Conservation (phyloP, 2,113 vertebrate species). For the Syngnathus floridae region DNA sequence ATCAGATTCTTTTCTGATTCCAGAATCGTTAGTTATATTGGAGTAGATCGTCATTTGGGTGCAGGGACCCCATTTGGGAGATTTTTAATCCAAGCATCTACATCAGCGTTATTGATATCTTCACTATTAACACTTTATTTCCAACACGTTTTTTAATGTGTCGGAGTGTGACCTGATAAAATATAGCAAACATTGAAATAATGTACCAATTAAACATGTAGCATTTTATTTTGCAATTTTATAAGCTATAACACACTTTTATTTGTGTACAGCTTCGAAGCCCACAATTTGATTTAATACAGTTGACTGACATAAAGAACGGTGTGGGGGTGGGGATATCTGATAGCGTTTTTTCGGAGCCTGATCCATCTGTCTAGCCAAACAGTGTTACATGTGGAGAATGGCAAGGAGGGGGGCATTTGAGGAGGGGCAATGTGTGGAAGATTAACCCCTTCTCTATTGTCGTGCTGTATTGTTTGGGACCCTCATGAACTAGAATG, state of each 20-base stretch:
- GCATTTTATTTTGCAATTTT: background rate
- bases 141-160: background rate
- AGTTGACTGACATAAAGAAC: constrained; percentile 8
- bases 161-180: background rate
- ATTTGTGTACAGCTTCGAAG: background rate
- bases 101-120: background rate
- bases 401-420: constrained; percentile 15
- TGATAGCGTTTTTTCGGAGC: constrained; percentile 34
- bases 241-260: background rate
- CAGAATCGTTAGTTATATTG: background rate
- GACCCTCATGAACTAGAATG: constrained; percentile 28
- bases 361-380: constrained; percentile 61
- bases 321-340: constrained; percentile 41
- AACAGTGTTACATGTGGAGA: constrained; percentile 33
- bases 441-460: constrained; percentile 56
- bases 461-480: constrained; percentile 42
- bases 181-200: background rate
- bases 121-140: background rate
- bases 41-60: background rate
- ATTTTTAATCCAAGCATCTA: background rate
- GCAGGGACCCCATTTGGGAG: background rate
- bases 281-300: background rate
- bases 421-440: constrained; percentile 29
- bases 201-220: background rate
- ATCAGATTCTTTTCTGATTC: background rate